A percentile compares a stretch with the other conserved stretches of the same genome.
Conservation (phyloP, 2,113 vertebrate genomes). For the Ptyas mucosa region DNA sequence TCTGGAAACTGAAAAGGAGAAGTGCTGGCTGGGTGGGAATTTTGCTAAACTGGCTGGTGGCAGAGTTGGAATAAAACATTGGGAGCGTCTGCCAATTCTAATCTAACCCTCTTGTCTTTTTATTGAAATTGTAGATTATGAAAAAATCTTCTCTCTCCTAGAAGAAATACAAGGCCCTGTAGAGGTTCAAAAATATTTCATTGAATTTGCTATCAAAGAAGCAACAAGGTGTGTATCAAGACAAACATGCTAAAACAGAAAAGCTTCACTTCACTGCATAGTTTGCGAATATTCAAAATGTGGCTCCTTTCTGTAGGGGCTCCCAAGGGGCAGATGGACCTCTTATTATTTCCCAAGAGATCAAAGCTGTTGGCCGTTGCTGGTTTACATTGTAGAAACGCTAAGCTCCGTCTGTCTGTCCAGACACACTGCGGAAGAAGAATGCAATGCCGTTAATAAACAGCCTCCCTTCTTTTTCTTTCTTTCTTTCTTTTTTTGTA, state of each 20-base stretch:
- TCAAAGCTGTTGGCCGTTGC: neutral
- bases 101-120: constrained; percentile 11
- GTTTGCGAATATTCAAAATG: neutral
- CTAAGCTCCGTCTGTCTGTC: neutral
- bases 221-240: constrained; percentile 82
- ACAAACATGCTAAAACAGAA: neutral
- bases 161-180: constrained; percentile 88
- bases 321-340: neutral
- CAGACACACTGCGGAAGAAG: neutral
- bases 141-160: constrained; percentile 86
- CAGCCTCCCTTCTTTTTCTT: neutral
- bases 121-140: constrained; percentile 76
- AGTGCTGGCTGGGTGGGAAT: neutral
- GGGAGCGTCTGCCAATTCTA: neutral
- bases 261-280: neutral
- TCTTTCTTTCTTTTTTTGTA: constrained; percentile 52
- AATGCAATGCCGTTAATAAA: neutral
- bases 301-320: neutral
- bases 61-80: neutral
- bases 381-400: neutral
- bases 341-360: neutral
- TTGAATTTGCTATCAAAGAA: constrained; percentile 95
- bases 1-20: neutral
- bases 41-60: neutral
- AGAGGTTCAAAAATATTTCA: constrained; percentile 87